These are phyloP conservation scores for Oreochromis aureus DNA, from an alignment of 2,113 vertebrate species.

Conservation along the genomic window DNA sequence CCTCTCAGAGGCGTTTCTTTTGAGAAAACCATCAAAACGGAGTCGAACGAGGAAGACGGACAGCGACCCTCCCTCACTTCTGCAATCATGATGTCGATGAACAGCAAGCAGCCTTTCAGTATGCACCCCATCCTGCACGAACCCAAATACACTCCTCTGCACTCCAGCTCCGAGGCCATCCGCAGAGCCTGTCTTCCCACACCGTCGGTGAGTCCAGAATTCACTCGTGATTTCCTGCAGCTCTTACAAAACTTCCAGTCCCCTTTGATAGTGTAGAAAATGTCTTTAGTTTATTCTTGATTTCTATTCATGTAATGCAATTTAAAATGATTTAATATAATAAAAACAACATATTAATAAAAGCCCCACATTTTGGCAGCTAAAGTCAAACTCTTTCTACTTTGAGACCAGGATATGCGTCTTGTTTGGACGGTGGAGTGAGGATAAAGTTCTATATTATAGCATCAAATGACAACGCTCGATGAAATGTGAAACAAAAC, in stretches of 20 bases:
- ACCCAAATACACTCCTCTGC: constrained; percentile 86
- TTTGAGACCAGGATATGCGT: accelerated
- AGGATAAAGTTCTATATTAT: neutral
- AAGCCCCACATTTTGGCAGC: neutral
- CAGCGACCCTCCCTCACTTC: constrained; percentile 53
- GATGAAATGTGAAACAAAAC: neutral
- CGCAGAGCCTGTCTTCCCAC: constrained; percentile 84
- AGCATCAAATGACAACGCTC: neutral
- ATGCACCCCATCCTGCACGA: constrained; percentile 92
- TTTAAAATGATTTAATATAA: accelerated
- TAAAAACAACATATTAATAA: neutral
- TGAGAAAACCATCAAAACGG: constrained; percentile 42
- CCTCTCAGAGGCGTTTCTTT: neutral
- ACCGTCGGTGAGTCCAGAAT: constrained; percentile 77
- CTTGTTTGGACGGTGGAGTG: neutral
- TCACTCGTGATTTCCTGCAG: neutral
- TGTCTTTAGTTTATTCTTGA: neutral
- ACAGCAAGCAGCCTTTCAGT: constrained; percentile 90
- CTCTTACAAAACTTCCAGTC: neutral
- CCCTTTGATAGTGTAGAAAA: accelerated
- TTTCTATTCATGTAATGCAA: accelerated
- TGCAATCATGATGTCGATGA: constrained; percentile 91
- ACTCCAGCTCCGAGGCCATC: constrained; percentile 87
- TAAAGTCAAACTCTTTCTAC: neutral
- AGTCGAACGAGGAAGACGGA: constrained; percentile 45